Base-by-base conservation (phyloP, 2,113 vertebrate species). In the Melanotaenia duboulayi region DNA sequence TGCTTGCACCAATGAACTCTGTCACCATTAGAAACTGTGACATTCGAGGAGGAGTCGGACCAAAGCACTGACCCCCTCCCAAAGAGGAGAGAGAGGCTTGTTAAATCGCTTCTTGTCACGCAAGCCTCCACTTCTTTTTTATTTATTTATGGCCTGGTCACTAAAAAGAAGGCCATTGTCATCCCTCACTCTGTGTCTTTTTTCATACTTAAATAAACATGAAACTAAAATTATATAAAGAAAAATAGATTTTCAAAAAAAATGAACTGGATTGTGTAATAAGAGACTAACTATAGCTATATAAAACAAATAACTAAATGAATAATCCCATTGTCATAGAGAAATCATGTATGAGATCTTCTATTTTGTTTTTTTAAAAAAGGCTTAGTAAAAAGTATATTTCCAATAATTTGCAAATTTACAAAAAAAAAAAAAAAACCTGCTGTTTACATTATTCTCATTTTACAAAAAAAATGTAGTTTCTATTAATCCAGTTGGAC, bases 91-190 rank as follows among this genome's bases (percentile, higher is more conserved):
- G 78, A 72, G 66, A 76, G 61, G 74, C 84, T 79, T 77, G 78
- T 84, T 85, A 90, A 89, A 90, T 82, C 76, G 69, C 65, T 90
- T 81, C 80, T 90, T 86, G 88, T 89, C 88, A 91, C 87, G 88
- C 91, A 89, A 91, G 67, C 80, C 80, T 80, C 72, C 56, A 62
- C 67, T 76, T 62, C 55, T 56, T 73, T 52, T 61, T 84, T 73
- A 81, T 87, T 83, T 88, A 86, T 89, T 89, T 69, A 86, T 90
- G 81, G 74, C 52, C 40, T 17, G 16, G 77, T 67, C 40, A 35
- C 76, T 65, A 22, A 59, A 82, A 78, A 72, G 63, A 42, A 52
- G 75, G 70, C 37, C 2, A 4, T 72, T 68, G 61, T 78, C 70
- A 71, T 77, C 54, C 22, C 58, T 17, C 24, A 40, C 46, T 24